These are phyloP conservation scores for Iguana delicatissima DNA, from an alignment of 2,797 vertebrate species.

Conservation along the genomic window DNA sequence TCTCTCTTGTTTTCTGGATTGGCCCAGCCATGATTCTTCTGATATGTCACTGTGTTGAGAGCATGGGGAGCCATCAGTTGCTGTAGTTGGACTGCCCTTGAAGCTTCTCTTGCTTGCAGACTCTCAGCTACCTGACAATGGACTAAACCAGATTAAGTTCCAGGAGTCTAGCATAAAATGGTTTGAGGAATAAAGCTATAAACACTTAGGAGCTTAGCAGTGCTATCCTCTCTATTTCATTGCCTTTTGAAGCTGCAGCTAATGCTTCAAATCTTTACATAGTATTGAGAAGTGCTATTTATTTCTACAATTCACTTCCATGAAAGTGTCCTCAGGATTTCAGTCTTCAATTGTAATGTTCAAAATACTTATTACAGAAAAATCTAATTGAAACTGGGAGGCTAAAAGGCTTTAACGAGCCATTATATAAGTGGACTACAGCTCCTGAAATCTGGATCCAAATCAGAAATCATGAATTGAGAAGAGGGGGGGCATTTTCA, in stretches of 20 bases:
- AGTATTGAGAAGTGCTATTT: background rate
- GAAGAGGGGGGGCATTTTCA: too few relatives aligned
- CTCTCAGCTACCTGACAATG: background rate
- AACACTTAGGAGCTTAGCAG: background rate
- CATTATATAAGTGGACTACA: background rate
- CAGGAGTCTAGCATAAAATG: background rate
- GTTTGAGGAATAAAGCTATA: background rate
- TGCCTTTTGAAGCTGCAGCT: background rate
- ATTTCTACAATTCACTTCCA: background rate
- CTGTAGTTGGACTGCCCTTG: background rate
- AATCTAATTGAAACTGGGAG: background rate
- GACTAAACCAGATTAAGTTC: background rate
- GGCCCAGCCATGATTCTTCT: background rate
- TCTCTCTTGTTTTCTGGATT: background rate
- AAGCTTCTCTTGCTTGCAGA: background rate
- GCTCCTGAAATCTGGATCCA: constrained; percentile 8
- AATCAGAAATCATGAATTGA: too few relatives aligned
- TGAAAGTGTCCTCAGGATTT: background rate
- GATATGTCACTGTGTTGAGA: background rate
- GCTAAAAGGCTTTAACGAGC: background rate
- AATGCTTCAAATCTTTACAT: background rate
- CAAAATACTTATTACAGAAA: background rate
- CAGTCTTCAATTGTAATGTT: background rate
- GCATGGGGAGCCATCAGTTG: background rate
- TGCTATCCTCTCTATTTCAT: background rate